phyloP scores from a whole-genome alignment of 2,888 invertebrate genomes.

The Morpho achilles region DNA sequence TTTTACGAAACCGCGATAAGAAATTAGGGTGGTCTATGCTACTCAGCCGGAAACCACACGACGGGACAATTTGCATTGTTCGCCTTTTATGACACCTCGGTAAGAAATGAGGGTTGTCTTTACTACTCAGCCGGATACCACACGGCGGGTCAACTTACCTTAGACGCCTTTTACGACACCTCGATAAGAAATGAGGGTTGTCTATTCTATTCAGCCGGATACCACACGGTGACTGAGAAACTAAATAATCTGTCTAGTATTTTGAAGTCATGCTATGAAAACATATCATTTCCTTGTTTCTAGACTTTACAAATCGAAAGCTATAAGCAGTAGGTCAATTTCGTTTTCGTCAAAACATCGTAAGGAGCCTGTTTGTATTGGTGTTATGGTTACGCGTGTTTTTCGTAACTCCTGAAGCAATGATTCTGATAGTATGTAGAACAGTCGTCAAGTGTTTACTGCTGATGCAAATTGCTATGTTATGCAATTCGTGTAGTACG shows the following conservation, averaged over 20 bases:
- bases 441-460: constrained; percentile 18
- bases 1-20: no score
- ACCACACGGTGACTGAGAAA: not conserved
- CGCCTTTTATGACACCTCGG: no score
- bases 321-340: constrained; percentile 32
- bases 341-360: constrained; percentile 31
- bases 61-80: no score
- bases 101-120: no score
- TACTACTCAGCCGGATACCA: no score
- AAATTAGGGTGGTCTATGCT: no score
- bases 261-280: not conserved
- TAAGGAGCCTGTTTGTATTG: constrained; percentile 36
- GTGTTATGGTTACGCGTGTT: constrained; percentile 33
- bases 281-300: constrained; percentile 7
- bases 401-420: constrained; percentile 35
- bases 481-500: constrained; percentile 18
- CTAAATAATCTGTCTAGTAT: not conserved
- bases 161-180: no score
- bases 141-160: no score
- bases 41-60: no score
- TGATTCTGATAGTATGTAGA: constrained; percentile 10
- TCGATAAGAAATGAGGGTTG: no score
- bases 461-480: constrained; percentile 20
- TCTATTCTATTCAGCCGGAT: no score
- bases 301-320: constrained; percentile 12